Evolutionary conservation across 2,888 invertebrate species (phyloP).

Genomic region (Rhingia campestris): DNA sequence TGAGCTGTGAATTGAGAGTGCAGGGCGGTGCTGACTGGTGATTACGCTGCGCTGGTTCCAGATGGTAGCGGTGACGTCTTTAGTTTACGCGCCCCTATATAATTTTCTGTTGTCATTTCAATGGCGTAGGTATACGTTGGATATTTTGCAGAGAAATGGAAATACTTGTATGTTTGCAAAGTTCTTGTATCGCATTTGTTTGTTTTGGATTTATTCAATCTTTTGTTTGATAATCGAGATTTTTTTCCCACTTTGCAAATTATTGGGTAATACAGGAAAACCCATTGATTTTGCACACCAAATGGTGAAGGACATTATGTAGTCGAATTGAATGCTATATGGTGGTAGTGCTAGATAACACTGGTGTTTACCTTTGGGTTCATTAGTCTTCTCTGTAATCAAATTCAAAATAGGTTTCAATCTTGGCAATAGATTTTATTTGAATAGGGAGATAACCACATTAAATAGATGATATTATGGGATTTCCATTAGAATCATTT

Average conservation of each 20-base stretch:
- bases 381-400: neutral
- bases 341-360: neutral
- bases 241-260: conserved; percentile 39
- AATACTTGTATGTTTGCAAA: conserved; percentile 42
- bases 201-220: conserved; percentile 52
- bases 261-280: conserved; percentile 31
- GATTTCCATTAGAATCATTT: no score
- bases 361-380: conserved; percentile 9
- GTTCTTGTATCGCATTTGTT: conserved; percentile 55
- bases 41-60: conserved; percentile 37
- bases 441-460: no score
- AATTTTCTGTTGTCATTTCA: neutral
- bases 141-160: neutral
- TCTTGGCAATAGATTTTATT: no score
- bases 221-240: conserved; percentile 42
- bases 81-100: conserved; percentile 7
- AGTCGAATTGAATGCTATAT: conserved; percentile 43
- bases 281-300: conserved; percentile 55
- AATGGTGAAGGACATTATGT: conserved; percentile 41
- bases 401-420: no score
- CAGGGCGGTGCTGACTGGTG: conserved; percentile 43
- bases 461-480: no score
- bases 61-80: conserved; percentile 54
- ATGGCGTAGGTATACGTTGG: neutral
- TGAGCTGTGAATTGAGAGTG: conserved; percentile 7